Evolutionary conservation across 2,797 vertebrate genomes (phyloP), one percentile per base, ranked within the genome.

Genomic region (Pseudomugil tenellus): DNA sequence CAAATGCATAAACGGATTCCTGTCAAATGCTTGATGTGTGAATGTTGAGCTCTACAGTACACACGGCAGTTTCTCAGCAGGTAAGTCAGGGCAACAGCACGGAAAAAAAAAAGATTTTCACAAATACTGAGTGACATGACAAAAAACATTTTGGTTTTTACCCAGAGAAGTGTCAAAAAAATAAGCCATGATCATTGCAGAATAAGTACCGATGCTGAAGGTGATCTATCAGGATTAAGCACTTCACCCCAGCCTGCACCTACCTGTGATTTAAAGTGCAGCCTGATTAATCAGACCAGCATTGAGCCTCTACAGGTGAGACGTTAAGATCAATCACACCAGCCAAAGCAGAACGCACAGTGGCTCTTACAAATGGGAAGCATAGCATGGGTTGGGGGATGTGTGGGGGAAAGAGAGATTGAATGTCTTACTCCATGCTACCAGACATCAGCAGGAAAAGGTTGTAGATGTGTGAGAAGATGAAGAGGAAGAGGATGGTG

Each of bases 391-490:
- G 32, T 58, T 51, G 26, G 23, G 21, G 34, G 63, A 54, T 26
- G 23, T 49, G 21, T 13, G 21, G 19, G 7, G 56, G 34, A 62
- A 28, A 61, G 60, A 67, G 48, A 75, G 72, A 85, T 19, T 17
- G 70, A 83, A 74, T 10, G 60, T 54, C 96, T 91, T 95, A 98
- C 98, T 95, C 94, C 96, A 98, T 98, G 91, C 90, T 94, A 59
- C 95, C 96, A 70, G 93, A 95, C 94, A 97, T 96, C 77, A 98
- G 94, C 84, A 99, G 96, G 80, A 95, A 90, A 32, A 96, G 94
- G 90, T 99, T 99, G 91, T 99, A 98, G 85, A 99, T 95, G 83
- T 99, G 95, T 76, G 97, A 99, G 94, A 98, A 99, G 91, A 99
- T 95, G 94, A 98, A 99, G 86, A 99, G 96, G 87, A 96, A 96